Conservation (phyloP, 2,113 vertebrate species). For the Triplophysa rosa region DNA sequence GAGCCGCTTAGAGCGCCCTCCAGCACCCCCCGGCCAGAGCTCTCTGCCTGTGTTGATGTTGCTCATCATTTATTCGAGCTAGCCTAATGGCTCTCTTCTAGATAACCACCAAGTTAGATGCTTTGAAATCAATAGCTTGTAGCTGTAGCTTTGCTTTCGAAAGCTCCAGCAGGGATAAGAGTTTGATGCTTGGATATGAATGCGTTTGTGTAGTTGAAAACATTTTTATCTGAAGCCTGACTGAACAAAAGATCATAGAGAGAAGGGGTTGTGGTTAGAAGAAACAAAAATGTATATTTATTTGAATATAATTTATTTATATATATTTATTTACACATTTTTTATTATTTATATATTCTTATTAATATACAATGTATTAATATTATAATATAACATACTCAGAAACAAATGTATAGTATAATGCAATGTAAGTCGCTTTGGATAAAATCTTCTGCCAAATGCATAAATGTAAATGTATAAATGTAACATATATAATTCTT, state of each 20-base stretch:
- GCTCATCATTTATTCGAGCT: constrained; percentile 41
- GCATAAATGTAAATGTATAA: too few relatives aligned
- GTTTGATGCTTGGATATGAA: constrained; percentile 21
- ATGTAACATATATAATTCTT: too few relatives aligned
- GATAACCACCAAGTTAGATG: constrained; percentile 20
- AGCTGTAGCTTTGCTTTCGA: constrained; percentile 34
- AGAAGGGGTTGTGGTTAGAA: constrained; percentile 11
- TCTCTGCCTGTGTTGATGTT: constrained; percentile 35
- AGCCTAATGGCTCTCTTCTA: constrained; percentile 36
- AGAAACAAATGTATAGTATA: too few relatives aligned
- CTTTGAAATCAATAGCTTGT: constrained; percentile 46
- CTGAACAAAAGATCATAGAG: constrained; percentile 8
- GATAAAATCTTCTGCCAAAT: too few relatives aligned
- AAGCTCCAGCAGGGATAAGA: constrained; percentile 27
- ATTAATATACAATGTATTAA: too few relatives aligned
- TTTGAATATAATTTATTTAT: too few relatives aligned
- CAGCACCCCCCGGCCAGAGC: neutral
- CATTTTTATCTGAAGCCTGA: neutral
- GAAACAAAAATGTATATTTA: too few relatives aligned
- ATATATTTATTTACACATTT: too few relatives aligned
- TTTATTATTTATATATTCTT: too few relatives aligned
- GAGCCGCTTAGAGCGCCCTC: constrained; percentile 15
- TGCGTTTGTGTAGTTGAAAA: constrained; percentile 11
- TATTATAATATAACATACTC: too few relatives aligned
- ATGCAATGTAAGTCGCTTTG: too few relatives aligned